Conservation (phyloP, 2,113 vertebrate genomes). For the Daboia siamensis region DNA sequence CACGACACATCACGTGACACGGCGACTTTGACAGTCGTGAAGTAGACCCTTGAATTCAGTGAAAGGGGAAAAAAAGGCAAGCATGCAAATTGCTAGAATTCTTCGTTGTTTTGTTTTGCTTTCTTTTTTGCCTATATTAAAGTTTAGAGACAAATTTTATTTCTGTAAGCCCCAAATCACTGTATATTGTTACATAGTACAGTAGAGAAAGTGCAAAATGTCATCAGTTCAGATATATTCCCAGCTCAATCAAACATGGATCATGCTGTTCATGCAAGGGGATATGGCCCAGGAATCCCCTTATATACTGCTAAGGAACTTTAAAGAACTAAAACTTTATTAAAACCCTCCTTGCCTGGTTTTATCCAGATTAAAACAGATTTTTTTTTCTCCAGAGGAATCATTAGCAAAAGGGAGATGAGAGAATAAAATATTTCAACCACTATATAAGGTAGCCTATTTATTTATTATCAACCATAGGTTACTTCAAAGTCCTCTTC, state of each 20-base stretch:
- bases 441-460: slow-evolving; percentile 70
- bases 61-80: slow-evolving; percentile 1
- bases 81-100: slow-evolving; percentile 30
- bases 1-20: too few species aligned
- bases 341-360: slow-evolving; percentile 63
- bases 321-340: slow-evolving; percentile 30
- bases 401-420: slow-evolving; percentile 59
- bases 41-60: slow-evolving; percentile 21
- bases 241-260: slow-evolving; percentile 48
- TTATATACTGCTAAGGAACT: slow-evolving; percentile 20
- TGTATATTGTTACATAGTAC: slow-evolving; percentile 40
- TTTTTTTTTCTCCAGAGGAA: slow-evolving; percentile 49
- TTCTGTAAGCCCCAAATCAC: slow-evolving; percentile 40
- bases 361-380: slow-evolving; percentile 46
- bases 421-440: slow-evolving; percentile 65
- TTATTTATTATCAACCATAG: slow-evolving; percentile 68
- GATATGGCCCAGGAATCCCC: slow-evolving; percentile 41
- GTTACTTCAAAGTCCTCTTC: slow-evolving; percentile 68
- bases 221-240: slow-evolving; percentile 31
- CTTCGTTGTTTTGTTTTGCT: neutral
- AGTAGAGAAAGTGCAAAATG: slow-evolving; percentile 59
- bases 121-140: slow-evolving; percentile 10
- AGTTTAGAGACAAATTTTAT: slow-evolving; percentile 28
- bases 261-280: slow-evolving; percentile 59
- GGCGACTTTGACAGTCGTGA: too few species aligned